Evolutionary conservation across 2,888 invertebrate genomes (phyloP).

Genomic region (Koerneria pararmatus): DNA sequence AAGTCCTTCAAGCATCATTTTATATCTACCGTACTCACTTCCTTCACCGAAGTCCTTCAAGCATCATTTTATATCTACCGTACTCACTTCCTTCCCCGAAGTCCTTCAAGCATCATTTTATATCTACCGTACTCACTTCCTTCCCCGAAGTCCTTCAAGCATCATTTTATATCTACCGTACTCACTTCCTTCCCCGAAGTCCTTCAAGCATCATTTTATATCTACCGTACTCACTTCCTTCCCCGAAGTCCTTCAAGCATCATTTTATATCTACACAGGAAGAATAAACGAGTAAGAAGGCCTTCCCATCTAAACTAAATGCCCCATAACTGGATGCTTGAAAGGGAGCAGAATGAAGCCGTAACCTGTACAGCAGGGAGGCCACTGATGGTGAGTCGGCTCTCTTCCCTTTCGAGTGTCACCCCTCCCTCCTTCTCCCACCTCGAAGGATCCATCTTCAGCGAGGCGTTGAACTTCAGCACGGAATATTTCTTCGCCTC

Average conservation of each 20-base stretch:
- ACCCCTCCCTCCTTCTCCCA: constrained; percentile 42
- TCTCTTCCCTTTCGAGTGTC: constrained; percentile 55
- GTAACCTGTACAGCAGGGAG: constrained; percentile 31
- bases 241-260: constrained; percentile 22
- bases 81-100: no score
- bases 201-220: constrained; percentile 17
- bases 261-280: not conserved
- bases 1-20: not conserved
- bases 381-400: constrained; percentile 38
- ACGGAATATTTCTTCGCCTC: constrained; percentile 41
- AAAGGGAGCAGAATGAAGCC: no score
- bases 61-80: not conserved
- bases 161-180: not conserved
- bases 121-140: not conserved
- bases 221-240: constrained; percentile 20
- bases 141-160: not conserved
- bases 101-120: not conserved
- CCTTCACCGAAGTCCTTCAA: constrained; percentile 44
- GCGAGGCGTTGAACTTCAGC: constrained; percentile 51
- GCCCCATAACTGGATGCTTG: no score
- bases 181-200: constrained; percentile 25
- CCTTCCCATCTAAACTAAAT: no score
- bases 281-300: not conserved
- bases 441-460: constrained; percentile 32
- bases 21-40: constrained; percentile 49